Evolutionary conservation across 2,888 invertebrate species (phyloP).

Genomic region (Lagria hirta): DNA sequence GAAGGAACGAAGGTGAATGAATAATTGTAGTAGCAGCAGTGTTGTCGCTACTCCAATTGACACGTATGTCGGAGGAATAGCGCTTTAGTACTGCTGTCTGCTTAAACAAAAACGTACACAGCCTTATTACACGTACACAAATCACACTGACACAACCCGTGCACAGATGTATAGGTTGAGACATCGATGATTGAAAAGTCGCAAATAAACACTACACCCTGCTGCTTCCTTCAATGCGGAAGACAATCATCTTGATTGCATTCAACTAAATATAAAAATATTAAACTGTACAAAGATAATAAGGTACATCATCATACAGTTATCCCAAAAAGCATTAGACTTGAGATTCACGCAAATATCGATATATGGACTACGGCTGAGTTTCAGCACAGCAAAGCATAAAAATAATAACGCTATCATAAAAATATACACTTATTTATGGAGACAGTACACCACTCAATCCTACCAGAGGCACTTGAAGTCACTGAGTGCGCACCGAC

Average conservation of each 20-base stretch:
- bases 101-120: constrained; percentile 53
- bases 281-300: constrained; percentile 55
- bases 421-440: constrained; percentile 53
- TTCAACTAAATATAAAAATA: constrained; percentile 57
- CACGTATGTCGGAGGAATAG: constrained; percentile 10
- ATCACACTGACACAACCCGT: constrained; percentile 54
- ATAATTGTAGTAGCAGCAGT: constrained; percentile 37
- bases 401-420: constrained; percentile 49
- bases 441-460: constrained; percentile 52
- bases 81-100: constrained; percentile 40
- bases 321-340: constrained; percentile 52
- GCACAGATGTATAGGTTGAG: constrained; percentile 53
- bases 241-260: constrained; percentile 56
- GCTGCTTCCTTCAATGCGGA: constrained; percentile 54
- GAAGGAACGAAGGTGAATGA: constrained; percentile 41
- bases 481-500: constrained; percentile 53
- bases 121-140: constrained; percentile 56
- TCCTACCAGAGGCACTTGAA: constrained; percentile 56
- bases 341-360: constrained; percentile 34
- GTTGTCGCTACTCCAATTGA: constrained; percentile 29
- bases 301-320: constrained; percentile 55
- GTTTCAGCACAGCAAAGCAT: constrained; percentile 53
- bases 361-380: constrained; percentile 48
- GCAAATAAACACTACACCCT: constrained; percentile 56
- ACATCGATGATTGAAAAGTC: constrained; percentile 55